These are phyloP conservation scores for Bradysia coprophila DNA, from an alignment of 1,140 invertebrate genomes.

Conservation along the genomic window DNA sequence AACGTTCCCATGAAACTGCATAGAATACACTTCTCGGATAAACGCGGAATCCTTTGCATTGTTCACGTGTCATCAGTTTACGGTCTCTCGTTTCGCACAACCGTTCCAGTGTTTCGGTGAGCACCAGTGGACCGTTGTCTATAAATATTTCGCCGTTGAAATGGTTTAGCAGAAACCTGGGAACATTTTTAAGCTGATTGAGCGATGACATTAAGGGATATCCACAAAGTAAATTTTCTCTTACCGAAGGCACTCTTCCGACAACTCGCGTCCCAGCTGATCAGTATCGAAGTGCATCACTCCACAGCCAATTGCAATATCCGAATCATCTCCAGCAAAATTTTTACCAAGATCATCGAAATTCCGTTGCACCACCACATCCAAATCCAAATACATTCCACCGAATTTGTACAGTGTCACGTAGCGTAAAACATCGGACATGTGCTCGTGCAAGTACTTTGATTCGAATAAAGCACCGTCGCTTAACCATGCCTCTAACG, in stretches of 20 bases:
- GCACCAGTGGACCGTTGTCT: neutral
- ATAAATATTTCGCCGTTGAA: neutral
- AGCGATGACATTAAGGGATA: neutral
- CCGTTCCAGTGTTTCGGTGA: neutral
- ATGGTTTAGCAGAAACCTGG: neutral
- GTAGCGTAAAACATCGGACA: neutral
- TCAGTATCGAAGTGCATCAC: neutral
- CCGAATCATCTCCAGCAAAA: neutral
- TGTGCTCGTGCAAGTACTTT: constrained; percentile 24
- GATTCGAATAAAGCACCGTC: constrained; percentile 31
- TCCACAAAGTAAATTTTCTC: neutral
- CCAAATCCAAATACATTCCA: constrained; percentile 3
- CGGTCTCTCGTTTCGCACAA: neutral
- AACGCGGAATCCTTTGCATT: neutral
- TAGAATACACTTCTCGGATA: neutral
- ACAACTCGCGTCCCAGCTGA: neutral
- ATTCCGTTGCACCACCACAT: neutral
- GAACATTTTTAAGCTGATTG: neutral
- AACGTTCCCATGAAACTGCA: neutral
- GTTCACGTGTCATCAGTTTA: neutral
- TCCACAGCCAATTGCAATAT: neutral
- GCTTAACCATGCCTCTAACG: constrained; percentile 36
- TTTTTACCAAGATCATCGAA: neutral
- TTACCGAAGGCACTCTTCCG: neutral
- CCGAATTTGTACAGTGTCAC: constrained; percentile 1